phyloP scores from a whole-genome alignment of 1,140 invertebrate genomes.

The Chrysoperla carnea region DNA sequence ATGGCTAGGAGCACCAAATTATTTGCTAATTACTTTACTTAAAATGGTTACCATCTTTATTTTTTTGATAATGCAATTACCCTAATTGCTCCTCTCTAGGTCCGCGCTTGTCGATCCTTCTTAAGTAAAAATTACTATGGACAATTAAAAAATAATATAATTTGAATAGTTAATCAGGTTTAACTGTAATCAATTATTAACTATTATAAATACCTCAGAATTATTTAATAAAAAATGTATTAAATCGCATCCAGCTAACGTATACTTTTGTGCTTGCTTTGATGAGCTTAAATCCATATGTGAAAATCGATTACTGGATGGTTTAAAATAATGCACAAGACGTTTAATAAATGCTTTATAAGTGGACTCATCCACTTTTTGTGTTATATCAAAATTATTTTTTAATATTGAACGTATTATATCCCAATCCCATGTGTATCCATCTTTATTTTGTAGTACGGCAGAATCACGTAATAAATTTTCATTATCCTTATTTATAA shows the following conservation, averaged over 20 bases:
- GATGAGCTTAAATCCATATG: constrained; percentile 38
- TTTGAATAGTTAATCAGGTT: too few species aligned
- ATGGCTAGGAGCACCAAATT: too few species aligned
- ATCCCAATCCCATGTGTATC: constrained; percentile 70
- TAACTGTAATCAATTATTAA: too few species aligned
- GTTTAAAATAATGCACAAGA: constrained; percentile 73
- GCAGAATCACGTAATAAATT: constrained; percentile 51
- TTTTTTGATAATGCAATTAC: too few species aligned
- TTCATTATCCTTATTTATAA: constrained; percentile 35
- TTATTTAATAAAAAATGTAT: constrained; percentile 52
- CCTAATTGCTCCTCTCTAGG: too few species aligned
- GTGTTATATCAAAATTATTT: not conserved
- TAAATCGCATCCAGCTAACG: constrained; percentile 54
- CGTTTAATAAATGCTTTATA: constrained; percentile 63
- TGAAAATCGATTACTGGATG: constrained; percentile 71
- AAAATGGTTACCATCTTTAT: too few species aligned
- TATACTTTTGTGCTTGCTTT: constrained; percentile 37
- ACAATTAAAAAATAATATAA: too few species aligned
- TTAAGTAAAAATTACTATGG: too few species aligned
- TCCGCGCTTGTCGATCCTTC: too few species aligned
- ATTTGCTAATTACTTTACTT: too few species aligned
- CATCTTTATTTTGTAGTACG: constrained; percentile 53
- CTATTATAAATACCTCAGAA: constrained; percentile 29
- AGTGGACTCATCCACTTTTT: constrained; percentile 47
- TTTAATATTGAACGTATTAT: constrained; percentile 58